phyloP scores from a whole-genome alignment of 2,888 invertebrate genomes.

The Timema cristinae region DNA sequence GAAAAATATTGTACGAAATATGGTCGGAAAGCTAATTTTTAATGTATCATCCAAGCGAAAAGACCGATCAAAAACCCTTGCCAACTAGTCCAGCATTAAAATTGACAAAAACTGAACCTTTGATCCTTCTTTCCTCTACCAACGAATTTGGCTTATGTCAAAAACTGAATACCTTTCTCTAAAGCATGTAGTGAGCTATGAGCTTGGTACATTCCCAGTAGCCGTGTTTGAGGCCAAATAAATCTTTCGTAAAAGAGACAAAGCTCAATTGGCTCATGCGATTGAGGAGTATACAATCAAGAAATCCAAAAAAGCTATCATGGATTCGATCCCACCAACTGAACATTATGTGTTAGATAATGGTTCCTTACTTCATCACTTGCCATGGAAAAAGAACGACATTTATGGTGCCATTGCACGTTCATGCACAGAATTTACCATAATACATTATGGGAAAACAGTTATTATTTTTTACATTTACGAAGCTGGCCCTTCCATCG shows the following conservation, averaged over 20 bases:
- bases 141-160: not conserved
- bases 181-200: not conserved
- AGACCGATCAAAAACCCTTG: not conserved
- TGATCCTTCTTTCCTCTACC: not conserved
- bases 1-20: not conserved
- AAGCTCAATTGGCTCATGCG: slow-evolving; percentile 8
- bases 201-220: slow-evolving; percentile 3
- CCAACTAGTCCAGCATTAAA: not conserved
- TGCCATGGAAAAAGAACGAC: not conserved
- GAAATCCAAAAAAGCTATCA: not conserved
- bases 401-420: not conserved
- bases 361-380: not conserved
- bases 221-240: not conserved
- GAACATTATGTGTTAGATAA: not conserved
- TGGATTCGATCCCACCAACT: not conserved
- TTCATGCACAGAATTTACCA: not conserved
- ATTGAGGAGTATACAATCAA: not conserved
- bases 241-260: not conserved
- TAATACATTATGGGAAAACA: not conserved
- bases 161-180: not conserved
- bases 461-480: not conserved
- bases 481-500: not conserved
- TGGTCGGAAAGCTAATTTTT: not conserved
- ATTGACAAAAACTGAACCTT: not conserved
- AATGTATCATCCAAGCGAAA: not conserved